phyloP scores from a whole-genome alignment of 2,113 vertebrate species.

The Chloebia gouldiae region DNA sequence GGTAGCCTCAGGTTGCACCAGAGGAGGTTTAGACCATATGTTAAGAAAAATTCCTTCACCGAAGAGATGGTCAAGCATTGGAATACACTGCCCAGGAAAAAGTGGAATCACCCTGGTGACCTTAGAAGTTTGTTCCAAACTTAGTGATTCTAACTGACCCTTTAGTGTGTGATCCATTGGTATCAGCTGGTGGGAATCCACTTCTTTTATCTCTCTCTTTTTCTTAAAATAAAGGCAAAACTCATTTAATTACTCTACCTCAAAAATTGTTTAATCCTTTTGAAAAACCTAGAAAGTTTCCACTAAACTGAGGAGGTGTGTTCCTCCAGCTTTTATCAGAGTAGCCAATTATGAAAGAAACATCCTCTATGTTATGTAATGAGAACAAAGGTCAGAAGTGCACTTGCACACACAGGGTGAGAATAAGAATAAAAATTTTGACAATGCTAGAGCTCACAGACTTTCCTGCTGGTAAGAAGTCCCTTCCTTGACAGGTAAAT shows the following conservation, averaged over 20 bases:
- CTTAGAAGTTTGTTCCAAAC: not conserved
- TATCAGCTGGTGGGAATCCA: not conserved
- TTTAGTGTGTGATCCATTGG: not conserved
- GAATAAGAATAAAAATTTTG: not conserved
- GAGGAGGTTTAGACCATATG: not conserved
- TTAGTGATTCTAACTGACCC: not conserved
- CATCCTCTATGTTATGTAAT: not conserved
- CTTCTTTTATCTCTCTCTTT: not conserved
- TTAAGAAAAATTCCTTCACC: not conserved
- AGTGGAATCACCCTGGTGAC: not conserved
- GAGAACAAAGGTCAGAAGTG: not conserved
- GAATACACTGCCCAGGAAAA: not conserved
- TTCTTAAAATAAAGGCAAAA: not conserved
- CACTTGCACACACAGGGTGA: not conserved
- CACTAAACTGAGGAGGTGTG: not conserved
- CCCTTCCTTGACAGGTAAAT: not conserved
- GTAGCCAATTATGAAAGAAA: not conserved
- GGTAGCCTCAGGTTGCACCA: not conserved
- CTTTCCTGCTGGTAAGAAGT: not conserved
- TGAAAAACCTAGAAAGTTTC: not conserved
- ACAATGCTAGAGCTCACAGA: accelerated
- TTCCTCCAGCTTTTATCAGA: not conserved
- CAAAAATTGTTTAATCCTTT: not conserved
- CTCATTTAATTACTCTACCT: not conserved
- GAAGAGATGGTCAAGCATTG: not conserved